These are phyloP conservation scores for Eumeta japonica DNA, from an alignment of 1,140 invertebrate species.

Conservation along the genomic window DNA sequence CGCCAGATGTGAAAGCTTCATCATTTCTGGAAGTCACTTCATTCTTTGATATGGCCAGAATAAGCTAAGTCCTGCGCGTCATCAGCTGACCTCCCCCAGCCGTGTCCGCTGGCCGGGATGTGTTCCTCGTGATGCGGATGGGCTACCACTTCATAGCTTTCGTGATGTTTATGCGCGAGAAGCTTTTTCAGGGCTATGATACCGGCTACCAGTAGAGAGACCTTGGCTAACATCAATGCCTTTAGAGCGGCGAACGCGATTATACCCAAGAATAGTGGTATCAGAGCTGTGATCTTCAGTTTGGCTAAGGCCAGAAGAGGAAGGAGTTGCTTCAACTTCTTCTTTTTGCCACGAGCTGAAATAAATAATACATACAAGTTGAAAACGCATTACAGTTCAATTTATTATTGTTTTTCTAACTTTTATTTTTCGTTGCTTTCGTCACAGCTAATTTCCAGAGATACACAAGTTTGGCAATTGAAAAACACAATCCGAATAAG, in stretches of 20 bases:
- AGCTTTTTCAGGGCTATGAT: slow-evolving; percentile 79
- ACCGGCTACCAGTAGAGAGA: slow-evolving; percentile 72
- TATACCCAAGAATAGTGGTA: slow-evolving; percentile 73
- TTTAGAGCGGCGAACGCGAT: slow-evolving; percentile 80
- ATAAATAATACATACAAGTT: slow-evolving; percentile 14
- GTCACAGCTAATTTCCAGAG: too few species aligned
- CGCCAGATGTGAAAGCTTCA: too few species aligned
- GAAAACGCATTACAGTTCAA: too few species aligned
- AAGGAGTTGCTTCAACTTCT: slow-evolving; percentile 70
- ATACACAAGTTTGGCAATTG: too few species aligned
- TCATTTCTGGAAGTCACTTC: too few species aligned
- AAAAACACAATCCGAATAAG: too few species aligned
- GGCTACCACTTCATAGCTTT: slow-evolving; percentile 72
- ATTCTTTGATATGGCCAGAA: too few species aligned
- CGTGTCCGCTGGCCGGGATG: slow-evolving; percentile 52
- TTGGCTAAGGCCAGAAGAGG: slow-evolving; percentile 74
- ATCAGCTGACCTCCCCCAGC: slow-evolving; percentile 60
- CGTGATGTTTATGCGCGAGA: slow-evolving; percentile 67
- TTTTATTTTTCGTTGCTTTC: too few species aligned
- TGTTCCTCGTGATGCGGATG: slow-evolving; percentile 67
- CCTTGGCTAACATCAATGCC: slow-evolving; percentile 77
- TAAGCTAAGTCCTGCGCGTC: slow-evolving; percentile 66
- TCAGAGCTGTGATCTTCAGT: slow-evolving; percentile 74
- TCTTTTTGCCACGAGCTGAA: slow-evolving; percentile 71
- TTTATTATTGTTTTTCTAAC: too few species aligned